phyloP scores from a whole-genome alignment of 1,140 invertebrate genomes.

The Meloidogyne chitwoodi region DNA sequence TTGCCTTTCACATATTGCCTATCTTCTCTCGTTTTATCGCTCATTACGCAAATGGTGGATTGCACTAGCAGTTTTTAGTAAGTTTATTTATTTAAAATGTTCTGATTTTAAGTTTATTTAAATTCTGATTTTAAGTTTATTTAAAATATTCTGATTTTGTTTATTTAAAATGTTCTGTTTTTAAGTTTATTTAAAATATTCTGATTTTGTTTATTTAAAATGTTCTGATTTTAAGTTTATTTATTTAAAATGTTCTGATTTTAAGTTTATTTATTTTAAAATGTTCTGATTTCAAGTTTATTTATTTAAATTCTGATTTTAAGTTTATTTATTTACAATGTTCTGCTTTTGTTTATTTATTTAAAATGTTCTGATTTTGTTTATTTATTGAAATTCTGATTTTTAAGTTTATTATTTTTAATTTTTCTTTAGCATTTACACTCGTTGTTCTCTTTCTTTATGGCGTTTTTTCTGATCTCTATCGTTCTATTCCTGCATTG shows the following conservation, averaged over 20 bases:
- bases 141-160: neutral
- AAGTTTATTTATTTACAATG: no score
- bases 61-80: conserved; percentile 23
- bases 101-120: neutral
- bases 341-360: no score
- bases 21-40: conserved; percentile 36
- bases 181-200: no score
- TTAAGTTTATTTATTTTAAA: conserved; percentile 3
- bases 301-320: neutral
- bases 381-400: neutral
- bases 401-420: neutral
- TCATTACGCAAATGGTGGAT: conserved; percentile 33
- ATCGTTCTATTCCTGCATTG: conserved; percentile 33
- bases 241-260: no score
- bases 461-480: conserved; percentile 32
- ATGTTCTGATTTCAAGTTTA: neutral
- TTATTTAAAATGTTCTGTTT: no score
- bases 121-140: no score
- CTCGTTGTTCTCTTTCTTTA: conserved; percentile 21
- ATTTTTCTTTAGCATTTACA: neutral
- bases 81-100: neutral
- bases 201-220: no score
- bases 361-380: no score
- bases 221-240: no score
- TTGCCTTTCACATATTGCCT: conserved; percentile 28